phyloP scores from a whole-genome alignment of 2,797 vertebrate genomes.

The Hemitrygon akajei region DNA sequence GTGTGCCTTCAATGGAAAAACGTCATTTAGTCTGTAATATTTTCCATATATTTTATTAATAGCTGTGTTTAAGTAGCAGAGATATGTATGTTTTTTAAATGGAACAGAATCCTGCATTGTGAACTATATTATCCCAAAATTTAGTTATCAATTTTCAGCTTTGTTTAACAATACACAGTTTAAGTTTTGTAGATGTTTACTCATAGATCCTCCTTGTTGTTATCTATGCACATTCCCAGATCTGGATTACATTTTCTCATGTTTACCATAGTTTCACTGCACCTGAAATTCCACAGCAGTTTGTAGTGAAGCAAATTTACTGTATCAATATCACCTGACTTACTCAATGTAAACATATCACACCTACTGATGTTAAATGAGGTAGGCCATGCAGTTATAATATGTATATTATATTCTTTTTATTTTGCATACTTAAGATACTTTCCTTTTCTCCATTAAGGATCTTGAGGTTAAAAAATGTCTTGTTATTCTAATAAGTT shows the following conservation, averaged over 20 bases:
- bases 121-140: background rate
- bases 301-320: background rate
- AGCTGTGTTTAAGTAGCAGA: background rate
- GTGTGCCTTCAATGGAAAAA: constrained; percentile 35
- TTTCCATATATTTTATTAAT: constrained; percentile 19
- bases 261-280: background rate
- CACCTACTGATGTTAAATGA: background rate
- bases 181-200: background rate
- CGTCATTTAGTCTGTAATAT: constrained; percentile 25
- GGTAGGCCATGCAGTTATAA: background rate
- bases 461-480: background rate
- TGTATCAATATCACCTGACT: too few relatives aligned
- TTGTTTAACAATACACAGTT: background rate
- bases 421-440: background rate
- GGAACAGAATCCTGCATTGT: background rate
- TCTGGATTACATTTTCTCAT: background rate
- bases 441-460: background rate
- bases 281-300: background rate
- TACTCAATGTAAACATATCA: background rate
- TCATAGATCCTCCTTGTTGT: background rate
- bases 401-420: background rate
- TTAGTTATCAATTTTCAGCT: background rate
- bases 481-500: background rate
- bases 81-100: background rate
- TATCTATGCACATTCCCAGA: background rate